phyloP scores from a whole-genome alignment of 2,113 vertebrate species.

The Antechinus flavipes region DNA sequence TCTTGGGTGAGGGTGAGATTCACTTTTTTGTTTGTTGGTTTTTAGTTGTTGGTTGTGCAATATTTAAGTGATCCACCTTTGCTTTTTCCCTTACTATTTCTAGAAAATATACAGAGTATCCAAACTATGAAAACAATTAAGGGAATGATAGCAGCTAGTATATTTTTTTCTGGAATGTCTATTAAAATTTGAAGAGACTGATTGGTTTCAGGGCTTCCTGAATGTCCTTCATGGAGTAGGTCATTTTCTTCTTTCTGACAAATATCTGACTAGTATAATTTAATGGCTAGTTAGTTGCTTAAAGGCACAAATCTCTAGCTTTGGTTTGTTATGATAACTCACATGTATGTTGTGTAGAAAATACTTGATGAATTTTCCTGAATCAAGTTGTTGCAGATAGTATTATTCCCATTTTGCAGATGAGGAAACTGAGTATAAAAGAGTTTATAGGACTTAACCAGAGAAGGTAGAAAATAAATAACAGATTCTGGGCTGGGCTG shows the following conservation, averaged over 20 bases:
- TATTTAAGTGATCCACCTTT: background rate
- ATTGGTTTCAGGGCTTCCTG: slow-evolving; percentile 81
- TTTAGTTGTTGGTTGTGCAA: background rate
- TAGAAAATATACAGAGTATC: slow-evolving; percentile 72
- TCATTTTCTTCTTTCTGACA: slow-evolving; percentile 50
- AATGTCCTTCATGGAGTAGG: slow-evolving; percentile 70
- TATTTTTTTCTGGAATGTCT: slow-evolving; percentile 67
- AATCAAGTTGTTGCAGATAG: background rate
- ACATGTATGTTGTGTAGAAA: slow-evolving; percentile 7
- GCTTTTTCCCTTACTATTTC: slow-evolving; percentile 44
- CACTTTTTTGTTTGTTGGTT: background rate
- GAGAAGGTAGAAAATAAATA: too few relatives aligned
- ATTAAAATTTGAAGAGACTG: slow-evolving; percentile 63
- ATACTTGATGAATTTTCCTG: slow-evolving; percentile 19
- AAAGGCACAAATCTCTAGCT: slow-evolving; percentile 18
- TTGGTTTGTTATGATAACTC: background rate
- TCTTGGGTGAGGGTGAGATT: background rate
- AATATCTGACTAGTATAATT: background rate
- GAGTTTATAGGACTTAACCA: slow-evolving; percentile 16
- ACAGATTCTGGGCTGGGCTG: too few relatives aligned
- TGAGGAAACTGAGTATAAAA: slow-evolving; percentile 4
- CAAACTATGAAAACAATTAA: slow-evolving; percentile 65
- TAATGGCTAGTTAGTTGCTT: background rate
- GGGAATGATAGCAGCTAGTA: slow-evolving; percentile 59
- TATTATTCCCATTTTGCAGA: slow-evolving; percentile 13